phyloP scores from a whole-genome alignment of 2,113 vertebrate species.

The Gadus macrocephalus region DNA sequence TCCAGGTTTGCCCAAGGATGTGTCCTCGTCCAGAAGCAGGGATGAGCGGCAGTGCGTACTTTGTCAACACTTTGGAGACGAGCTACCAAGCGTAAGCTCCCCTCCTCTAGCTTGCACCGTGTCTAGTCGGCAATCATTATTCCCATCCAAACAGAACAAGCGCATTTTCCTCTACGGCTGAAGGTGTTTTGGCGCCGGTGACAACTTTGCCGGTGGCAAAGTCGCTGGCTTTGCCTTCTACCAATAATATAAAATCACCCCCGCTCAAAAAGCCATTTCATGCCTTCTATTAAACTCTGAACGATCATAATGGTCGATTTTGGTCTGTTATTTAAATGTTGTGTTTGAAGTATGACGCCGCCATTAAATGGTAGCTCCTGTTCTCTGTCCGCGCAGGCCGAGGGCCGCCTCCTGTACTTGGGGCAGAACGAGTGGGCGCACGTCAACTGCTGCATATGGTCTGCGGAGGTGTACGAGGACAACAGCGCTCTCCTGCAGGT shows the following conservation, averaged over 20 bases:
- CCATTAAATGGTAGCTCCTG: no score
- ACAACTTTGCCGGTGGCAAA: not conserved
- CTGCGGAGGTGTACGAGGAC: conserved; percentile 87
- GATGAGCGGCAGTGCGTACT: conserved; percentile 82
- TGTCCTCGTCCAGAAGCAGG: conserved; percentile 44
- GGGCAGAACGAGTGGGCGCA: conserved; percentile 94
- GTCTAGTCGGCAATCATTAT: no score
- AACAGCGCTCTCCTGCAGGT: conserved; percentile 83
- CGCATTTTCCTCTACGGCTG: no score
- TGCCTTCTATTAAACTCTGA: no score
- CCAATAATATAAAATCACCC: no score
- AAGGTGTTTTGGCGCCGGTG: not conserved
- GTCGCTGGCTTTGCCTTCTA: no score
- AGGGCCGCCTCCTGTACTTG: conserved; percentile 83
- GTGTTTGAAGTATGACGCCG: not conserved
- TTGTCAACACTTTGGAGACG: conserved; percentile 82
- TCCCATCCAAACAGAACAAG: no score
- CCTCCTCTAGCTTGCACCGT: no score
- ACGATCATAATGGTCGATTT: not conserved
- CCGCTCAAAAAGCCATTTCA: no score
- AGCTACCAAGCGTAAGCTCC: conserved; percentile 72
- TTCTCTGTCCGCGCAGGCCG: conserved; percentile 65
- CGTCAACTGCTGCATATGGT: conserved; percentile 90
- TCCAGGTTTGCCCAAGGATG: conserved; percentile 17
- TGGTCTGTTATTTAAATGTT: not conserved